Percentiles rank a stretch among this genome's conserved stretches.
phyloP scores from a whole-genome alignment of 2,888 invertebrate genomes.

The Erebia aethiops region DNA sequence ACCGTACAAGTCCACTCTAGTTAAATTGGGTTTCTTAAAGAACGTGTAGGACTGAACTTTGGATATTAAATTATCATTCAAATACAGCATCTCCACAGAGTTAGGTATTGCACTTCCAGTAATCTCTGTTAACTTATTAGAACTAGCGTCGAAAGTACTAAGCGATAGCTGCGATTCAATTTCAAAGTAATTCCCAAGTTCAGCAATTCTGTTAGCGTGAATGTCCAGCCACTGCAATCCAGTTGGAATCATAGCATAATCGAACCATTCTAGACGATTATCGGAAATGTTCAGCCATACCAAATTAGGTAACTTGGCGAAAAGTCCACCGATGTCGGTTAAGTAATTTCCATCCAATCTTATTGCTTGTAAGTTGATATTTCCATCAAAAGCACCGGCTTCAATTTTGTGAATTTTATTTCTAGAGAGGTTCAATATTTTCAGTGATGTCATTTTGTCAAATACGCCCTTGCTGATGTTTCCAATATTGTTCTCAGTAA shows the following conservation, averaged over 20 bases:
- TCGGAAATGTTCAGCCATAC: conserved; percentile 94
- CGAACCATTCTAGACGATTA: conserved; percentile 92
- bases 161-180: conserved; percentile 90
- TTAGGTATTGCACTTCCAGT: conserved; percentile 92
- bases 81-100: conserved; percentile 89
- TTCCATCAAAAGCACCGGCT: conserved; percentile 89
- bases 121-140: conserved; percentile 91
- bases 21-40: conserved; percentile 92
- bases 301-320: conserved; percentile 90
- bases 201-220: conserved; percentile 91
- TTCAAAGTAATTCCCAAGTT: conserved; percentile 93
- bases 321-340: conserved; percentile 89
- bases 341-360: conserved; percentile 92
- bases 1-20: conserved; percentile 90
- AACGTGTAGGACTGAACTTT: conserved; percentile 94
- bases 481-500: conserved; percentile 93
- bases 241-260: conserved; percentile 92
- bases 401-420: conserved; percentile 92
- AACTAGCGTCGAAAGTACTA: conserved; percentile 91
- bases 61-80: conserved; percentile 91
- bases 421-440: conserved; percentile 91
- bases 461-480: conserved; percentile 91
- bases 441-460: conserved; percentile 89
- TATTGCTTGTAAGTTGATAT: conserved; percentile 90
- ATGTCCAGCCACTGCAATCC: conserved; percentile 93